These are phyloP conservation scores for Eudemis profundana DNA, from an alignment of 2,888 invertebrate genomes.

Conservation along the genomic window DNA sequence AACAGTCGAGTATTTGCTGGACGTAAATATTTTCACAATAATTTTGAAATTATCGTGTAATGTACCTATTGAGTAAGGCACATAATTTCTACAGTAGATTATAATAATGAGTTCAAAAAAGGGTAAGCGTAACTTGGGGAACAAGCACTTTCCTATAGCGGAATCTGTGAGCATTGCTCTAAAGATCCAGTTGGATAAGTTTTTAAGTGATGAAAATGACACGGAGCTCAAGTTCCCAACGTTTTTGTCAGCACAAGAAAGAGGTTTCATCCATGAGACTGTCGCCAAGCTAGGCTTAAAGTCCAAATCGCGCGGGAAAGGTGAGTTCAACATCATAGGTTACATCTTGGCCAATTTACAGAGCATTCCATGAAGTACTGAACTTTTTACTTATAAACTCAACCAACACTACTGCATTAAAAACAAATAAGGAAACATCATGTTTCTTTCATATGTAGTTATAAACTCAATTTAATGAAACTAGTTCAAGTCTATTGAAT, in stretches of 20 bases:
- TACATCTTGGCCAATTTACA: slow-evolving; percentile 3
- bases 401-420: no score
- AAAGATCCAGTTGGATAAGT: slow-evolving; percentile 80
- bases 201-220: slow-evolving; percentile 78
- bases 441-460: no score
- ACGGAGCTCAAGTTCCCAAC: slow-evolving; percentile 88
- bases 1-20: slow-evolving; percentile 12
- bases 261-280: slow-evolving; percentile 91
- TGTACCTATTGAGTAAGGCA: slow-evolving; percentile 20
- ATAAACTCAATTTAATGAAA: no score
- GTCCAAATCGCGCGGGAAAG: slow-evolving; percentile 93
- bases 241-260: slow-evolving; percentile 90
- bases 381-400: background rate
- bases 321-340: slow-evolving; percentile 66
- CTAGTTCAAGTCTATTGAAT: no score
- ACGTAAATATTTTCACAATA: slow-evolving; percentile 23
- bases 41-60: slow-evolving; percentile 21
- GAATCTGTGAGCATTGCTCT: slow-evolving; percentile 81
- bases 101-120: slow-evolving; percentile 76
- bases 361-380: background rate
- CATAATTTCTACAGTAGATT: slow-evolving; percentile 21
- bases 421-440: no score
- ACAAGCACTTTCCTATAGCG: slow-evolving; percentile 78
- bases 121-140: slow-evolving; percentile 70
- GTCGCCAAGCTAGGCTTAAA: slow-evolving; percentile 89